Evolutionary conservation across 2,888 invertebrate genomes (phyloP), one percentile per base, ranked within the genome.

Genomic region (Tigriopus californicus): DNA sequence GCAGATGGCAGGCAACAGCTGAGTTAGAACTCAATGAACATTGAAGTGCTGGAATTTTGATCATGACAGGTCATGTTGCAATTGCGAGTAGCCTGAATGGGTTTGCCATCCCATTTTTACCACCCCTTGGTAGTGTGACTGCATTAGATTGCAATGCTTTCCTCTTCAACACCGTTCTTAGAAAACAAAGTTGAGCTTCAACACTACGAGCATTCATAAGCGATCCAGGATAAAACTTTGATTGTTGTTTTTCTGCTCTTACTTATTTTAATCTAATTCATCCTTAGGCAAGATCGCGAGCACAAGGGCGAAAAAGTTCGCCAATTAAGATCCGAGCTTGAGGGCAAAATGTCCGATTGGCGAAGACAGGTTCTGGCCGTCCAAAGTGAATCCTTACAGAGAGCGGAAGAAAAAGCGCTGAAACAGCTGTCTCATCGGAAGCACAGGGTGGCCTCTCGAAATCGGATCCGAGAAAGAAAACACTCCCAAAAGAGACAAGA

Each of bases 331-430:
- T 33, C 25, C 15, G 52, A 52, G 33, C 33, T 52, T 15, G 52
- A 52, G 22, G 20, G 15, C 52, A 15, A 24, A 52, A 52, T 52
- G 52, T 15, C 18, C 52, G 22, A 15, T 33, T 52, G 52, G 52
- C 52, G 52, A 12, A 52, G 24, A 25, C 22, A 52, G 52, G 52
- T 52, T 22, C 22, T 52, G 1, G 52, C 22, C 25, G 52, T 52
- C 33, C 52, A 52, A 25, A 52, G 20, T 15, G 52, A 52, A 33
- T 52, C 52, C 18, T 13, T 52, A 25, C 18, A 13, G 10, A 20
- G 13, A 24, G 52, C 52, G 6, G 52, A 52, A 52, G 52, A 52
- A 25, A 52, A 25, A 10, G 52, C 33, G 22, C 24, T 15, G 8
- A 52, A 52, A 4, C 11, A 24, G 25, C 24, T 52, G 22, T 24